Evolutionary conservation across 2,888 invertebrate genomes (phyloP), one percentile per base, ranked within the genome.

Genomic region (Dryobotodes eremita): DNA sequence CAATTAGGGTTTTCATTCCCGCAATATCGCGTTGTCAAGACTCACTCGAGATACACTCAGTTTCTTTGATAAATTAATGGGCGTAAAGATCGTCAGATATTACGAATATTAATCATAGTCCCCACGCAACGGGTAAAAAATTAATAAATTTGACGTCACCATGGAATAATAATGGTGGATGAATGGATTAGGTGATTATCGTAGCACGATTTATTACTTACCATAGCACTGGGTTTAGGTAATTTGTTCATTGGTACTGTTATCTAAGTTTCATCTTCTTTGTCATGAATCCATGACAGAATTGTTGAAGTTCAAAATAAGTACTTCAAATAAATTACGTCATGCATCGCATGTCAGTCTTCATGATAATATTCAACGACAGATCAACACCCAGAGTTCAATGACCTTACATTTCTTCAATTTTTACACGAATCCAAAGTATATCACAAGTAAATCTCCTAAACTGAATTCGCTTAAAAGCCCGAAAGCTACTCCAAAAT

Each of bases 11-110:
- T 36, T 36, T 36, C 31, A 75, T 71, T 83, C 83, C 55, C 75
- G 77, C 75, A 77, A 82, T 77, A 85, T 77, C 77, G 64, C 75
- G 80, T 81, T 80, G 76, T 84, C 69, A 81, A 80, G 79, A 80
- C 81, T 80, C 72, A 84, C 77, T 79, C 74, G 31, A 83, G 82
- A 80, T 80, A 83, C 64, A 86, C 85, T 83, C 76, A 71, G 78
- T 86, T 85, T 82, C 83, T 83, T 88, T 83, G 81, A 88, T 88
- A 89, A 89, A 90, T 90, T 88, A 90, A 90, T 87, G 88, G 82
- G 81, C 75, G 81, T 80, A 83, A 87, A 88, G 87, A 90, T 88
- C 77, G 77, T 74, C 72, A 85, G 89, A 90, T 90, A 89, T 87
- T 83, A 84, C 83, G 86, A 85, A 87, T 89, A 90, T 89, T 87